Evolutionary conservation across 2,888 invertebrate species (phyloP), one percentile per base, ranked within the genome.

Genomic region (Nephrotoma appendiculata): DNA sequence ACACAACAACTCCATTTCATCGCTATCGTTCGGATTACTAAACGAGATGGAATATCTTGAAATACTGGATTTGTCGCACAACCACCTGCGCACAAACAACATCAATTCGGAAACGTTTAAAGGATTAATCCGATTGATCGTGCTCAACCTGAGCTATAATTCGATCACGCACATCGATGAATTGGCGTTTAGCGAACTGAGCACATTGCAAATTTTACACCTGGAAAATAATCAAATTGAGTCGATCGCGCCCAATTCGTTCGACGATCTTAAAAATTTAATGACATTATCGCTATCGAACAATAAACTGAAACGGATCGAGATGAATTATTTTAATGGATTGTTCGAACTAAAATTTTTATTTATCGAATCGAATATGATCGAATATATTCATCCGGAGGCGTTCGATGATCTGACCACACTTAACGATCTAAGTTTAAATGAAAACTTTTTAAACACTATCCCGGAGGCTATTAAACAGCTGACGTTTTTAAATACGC

Each of bases 331-430:
- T 91, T 94, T 96, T 89, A 93, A 94, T 85, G 96, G 96, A 87
- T 93, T 96, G 88, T 94, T 94, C 89, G 95, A 95, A 41, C 91
- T 96, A 87, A 95, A 94, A 89, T 95, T 95, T 90, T 92, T 96
- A 88, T 94, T 95, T 89, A 92, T 96, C 87, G 96, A 96, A 90
- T 93, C 95, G 88, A 96, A 96, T 90, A 93, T 93, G 90, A 94
- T 96, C 89, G 93, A 94, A 86, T 93, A 92, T 89, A 93, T 96
- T 86, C 94, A 96, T 90, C 92, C 94, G 86, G 94, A 94, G 89
- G 94, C 96, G 41, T 96, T 96, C 90, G 94, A 94, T 90, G 96
- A 96, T 91, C 94, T 95, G 89, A 96, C 95, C 6, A 95, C 95
- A 90, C 92, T 96, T 71, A 95, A 95, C 90, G 96, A 96, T 91